Conservation (phyloP, 2,113 vertebrate genomes). For the Cariama cristata region DNA sequence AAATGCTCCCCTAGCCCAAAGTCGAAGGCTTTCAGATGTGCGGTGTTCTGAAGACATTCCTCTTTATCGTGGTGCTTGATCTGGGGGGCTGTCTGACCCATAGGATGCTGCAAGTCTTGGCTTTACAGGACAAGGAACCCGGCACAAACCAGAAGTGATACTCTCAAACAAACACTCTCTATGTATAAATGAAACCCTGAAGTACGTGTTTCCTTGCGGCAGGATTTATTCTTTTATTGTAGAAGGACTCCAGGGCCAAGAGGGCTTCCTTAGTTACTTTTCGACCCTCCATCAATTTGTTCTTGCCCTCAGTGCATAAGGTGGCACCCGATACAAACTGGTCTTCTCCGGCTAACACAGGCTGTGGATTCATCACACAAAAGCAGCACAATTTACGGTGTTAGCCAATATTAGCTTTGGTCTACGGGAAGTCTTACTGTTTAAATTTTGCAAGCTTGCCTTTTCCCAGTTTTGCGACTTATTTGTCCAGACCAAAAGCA, state of each 20-base stretch:
- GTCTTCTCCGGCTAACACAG: not conserved
- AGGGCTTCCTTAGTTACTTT: not conserved
- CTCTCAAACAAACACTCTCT: not conserved
- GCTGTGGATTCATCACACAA: not conserved
- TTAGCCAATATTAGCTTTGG: not conserved
- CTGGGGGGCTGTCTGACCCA: not conserved
- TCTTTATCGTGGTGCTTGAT: rapidly evolving
- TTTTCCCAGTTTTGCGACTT: not conserved
- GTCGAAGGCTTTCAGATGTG: rapidly evolving
- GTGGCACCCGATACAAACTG: rapidly evolving
- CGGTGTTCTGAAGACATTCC: rapidly evolving
- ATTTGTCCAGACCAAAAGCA: not conserved
- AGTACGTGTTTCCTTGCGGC: rapidly evolving
- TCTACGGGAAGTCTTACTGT: not conserved
- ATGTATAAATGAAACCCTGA: rapidly evolving
- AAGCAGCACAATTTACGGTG: rapidly evolving
- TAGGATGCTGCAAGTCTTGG: rapidly evolving
- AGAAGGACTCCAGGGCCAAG: not conserved
- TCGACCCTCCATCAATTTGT: too few species aligned
- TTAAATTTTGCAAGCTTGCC: not conserved
- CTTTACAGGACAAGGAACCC: not conserved
- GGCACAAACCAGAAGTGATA: rapidly evolving
- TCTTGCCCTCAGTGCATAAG: not conserved
- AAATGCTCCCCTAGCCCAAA: rapidly evolving
- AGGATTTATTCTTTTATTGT: rapidly evolving